phyloP scores from a whole-genome alignment of 2,888 invertebrate genomes.

The Masnerella sp. region DNA sequence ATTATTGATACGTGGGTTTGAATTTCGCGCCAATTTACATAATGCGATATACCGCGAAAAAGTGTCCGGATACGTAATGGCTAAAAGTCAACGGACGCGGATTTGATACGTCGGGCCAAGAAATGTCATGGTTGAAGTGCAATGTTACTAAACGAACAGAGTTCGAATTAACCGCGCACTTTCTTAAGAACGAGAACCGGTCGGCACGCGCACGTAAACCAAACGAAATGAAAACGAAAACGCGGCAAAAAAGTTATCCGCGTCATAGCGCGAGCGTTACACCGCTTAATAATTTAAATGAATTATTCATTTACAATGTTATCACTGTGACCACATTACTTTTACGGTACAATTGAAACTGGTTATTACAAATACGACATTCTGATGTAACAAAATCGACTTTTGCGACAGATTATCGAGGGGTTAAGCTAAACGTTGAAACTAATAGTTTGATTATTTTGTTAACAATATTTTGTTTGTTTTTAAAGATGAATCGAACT shows the following conservation, averaged over 20 bases:
- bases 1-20: background rate
- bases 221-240: constrained; percentile 35
- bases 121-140: constrained; percentile 61
- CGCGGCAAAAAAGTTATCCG: constrained; percentile 1
- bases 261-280: constrained; percentile 27
- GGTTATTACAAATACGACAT: constrained; percentile 44
- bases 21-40: constrained; percentile 11
- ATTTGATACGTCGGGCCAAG: no score
- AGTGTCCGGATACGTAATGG: background rate
- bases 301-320: constrained; percentile 47
- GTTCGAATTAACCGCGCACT: no score
- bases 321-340: constrained; percentile 32
- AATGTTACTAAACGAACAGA: constrained; percentile 44
- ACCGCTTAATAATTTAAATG: constrained; percentile 34
- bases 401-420: constrained; percentile 41
- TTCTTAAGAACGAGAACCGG: constrained; percentile 27
- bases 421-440: constrained; percentile 11
- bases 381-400: constrained; percentile 46
- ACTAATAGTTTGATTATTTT: constrained; percentile 7
- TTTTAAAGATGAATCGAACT: no score
- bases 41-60: background rate
- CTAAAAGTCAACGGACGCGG: constrained; percentile 9
- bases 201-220: background rate
- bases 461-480: background rate
- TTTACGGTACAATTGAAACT: constrained; percentile 45